Base-by-base conservation (phyloP, 2,113 vertebrate species). In the Aspiorhynchus laticeps region DNA sequence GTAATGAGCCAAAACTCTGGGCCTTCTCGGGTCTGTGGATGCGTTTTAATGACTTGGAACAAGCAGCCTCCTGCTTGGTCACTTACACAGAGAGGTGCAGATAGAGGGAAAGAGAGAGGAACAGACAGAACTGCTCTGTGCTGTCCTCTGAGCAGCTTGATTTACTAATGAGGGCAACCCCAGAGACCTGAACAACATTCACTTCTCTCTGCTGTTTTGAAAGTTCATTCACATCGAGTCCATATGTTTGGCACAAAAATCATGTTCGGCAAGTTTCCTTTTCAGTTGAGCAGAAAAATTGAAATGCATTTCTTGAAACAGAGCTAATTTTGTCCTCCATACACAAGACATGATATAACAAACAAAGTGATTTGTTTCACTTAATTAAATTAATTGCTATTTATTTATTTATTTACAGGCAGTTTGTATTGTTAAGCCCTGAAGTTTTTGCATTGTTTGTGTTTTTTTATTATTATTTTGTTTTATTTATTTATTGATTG, bases 1-100 rank as follows among this genome's bases (percentile, higher is more conserved):
- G 81, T 88, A 89, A 88, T 86, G 83, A 87, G 87, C 36, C 85
- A 43, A 71, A 80, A 33, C 69, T 73, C 76, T 1, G 31, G 65
- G 77, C 76, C 77, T 85, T 86, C 56, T 79, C 15, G 26, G 46
- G 69, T 83, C 78, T 65, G 53, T 75, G 51, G 86, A 84, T 79
- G 79, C 69, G 53, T 86, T 85, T 85, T 77, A 80, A 85, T 80
- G 56, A 81, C 43, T 46, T 71, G 67, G 28, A 71, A 77, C 74
- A 28, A 33, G 2, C 61, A 75, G 48, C 36, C 79, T 56, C 33
- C 67, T 43, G 77, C 33, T 80, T 61, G 78, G 76, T 73, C 77
- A 80, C 85, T 86, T 79, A 86, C 41, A 80, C 11, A 51, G 65
- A 61, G 65, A 48, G 46, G 61, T 48, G 46, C 17, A 41, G 46